Base-by-base conservation (phyloP, 2,797 vertebrate genomes). In the Poliocrania exsul region DNA sequence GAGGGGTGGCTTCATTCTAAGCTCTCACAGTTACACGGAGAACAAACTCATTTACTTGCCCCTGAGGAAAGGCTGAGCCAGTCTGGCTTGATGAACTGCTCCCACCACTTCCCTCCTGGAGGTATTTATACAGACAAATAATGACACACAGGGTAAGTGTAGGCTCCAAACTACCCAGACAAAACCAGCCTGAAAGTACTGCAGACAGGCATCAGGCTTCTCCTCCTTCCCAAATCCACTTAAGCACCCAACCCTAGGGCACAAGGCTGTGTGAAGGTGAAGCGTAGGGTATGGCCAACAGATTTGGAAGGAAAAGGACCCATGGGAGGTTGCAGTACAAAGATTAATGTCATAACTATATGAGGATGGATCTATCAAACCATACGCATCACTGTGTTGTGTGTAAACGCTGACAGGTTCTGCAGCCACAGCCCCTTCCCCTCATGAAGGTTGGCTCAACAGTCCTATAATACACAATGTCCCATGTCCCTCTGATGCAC, bases 81-180 rank as follows among this genome's bases (percentile, higher is more conserved):
- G 62, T 21, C 15, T 8, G 35, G 23, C n/a, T 40, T 24, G 77
- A 60, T 64, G 49, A 67, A 54, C 72, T 23, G 40, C 40, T 40
- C 40, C 40, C 40, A 40, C 44, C 13, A 2, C 58, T 77, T 49
- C 60, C 31, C 74, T 49, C 40, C 60, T 17, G 54, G 8, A 60
- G 17, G 3, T 49, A 23, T 35, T 58, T 26, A 35, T 11, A 47
- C 56, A 54, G 50, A 10, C 4, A 51, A 71, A 10, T 13, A 31
- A 81, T 6, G 6, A 61, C 56, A 78, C 53, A 29, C 0, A 0
- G 26, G 13, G 3, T 20, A 28, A 53, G 38, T 1, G 5, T 1
- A 19, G 25, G 62, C 42, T 79, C 66, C 21, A 10, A 66, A 46
- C 2, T 6, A 47, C 54, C 49, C 70, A 54, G 24, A 47, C 37